Percentiles rank a stretch among this genome's conserved stretches.
These are phyloP conservation scores for Nasonia vitripennis DNA, from an alignment of 1,140 invertebrate species.

Conservation along the genomic window DNA sequence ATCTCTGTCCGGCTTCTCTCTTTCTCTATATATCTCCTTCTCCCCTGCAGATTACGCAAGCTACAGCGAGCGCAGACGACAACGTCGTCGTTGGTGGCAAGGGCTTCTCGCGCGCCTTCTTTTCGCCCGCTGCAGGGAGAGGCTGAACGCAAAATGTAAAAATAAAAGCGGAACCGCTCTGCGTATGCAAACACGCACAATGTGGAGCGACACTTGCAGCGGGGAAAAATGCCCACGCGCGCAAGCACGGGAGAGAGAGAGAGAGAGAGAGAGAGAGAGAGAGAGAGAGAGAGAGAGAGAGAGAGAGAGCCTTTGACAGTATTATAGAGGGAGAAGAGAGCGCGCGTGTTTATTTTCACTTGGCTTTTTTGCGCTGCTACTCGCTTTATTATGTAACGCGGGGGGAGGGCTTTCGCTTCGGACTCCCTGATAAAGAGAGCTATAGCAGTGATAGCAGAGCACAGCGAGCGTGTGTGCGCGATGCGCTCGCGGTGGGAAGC, in stretches of 20 bases:
- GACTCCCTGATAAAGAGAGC: too few species aligned
- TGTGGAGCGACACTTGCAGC: slow-evolving; percentile 6
- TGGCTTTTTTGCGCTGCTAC: not conserved
- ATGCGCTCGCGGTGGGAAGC: too few species aligned
- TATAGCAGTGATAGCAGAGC: too few species aligned
- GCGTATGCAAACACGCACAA: not conserved
- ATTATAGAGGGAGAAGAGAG: not conserved
- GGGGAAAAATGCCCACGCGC: not conserved
- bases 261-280: not conserved
- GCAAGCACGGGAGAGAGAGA: not conserved
- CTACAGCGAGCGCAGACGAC: too few species aligned
- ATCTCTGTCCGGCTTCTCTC: not conserved
- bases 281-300: not conserved
- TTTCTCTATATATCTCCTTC: too few species aligned
- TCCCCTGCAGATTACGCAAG: slow-evolving; percentile 18
- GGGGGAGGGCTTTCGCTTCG: too few species aligned
- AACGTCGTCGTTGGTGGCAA: not conserved
- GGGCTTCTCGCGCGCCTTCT: slow-evolving; percentile 30
- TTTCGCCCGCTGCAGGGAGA: slow-evolving; percentile 3
- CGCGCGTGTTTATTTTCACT: not conserved
- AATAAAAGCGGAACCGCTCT: slow-evolving; percentile 21
- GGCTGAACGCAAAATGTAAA: slow-evolving; percentile 38
- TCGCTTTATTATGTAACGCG: not conserved
- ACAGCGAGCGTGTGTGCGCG: too few species aligned
- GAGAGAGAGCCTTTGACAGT: not conserved